A percentile compares a stretch with the other conserved stretches of the same genome.
Evolutionary conservation across 1,140 invertebrate genomes (phyloP).

Genomic region (Listronotus oregonensis): DNA sequence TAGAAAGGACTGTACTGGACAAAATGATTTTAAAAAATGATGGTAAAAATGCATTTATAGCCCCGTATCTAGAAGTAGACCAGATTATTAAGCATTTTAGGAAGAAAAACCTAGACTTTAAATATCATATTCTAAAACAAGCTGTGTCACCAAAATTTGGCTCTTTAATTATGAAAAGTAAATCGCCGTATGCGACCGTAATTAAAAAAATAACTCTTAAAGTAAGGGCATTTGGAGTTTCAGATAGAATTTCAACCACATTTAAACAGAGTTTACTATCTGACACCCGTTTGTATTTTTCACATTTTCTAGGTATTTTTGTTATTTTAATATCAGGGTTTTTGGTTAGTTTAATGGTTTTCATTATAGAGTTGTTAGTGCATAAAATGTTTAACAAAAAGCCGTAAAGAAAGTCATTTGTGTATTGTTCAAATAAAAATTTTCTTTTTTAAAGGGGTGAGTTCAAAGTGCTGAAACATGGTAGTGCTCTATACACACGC

Average conservation of each 20-base stretch:
- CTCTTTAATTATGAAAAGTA: neutral
- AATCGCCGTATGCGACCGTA: neutral
- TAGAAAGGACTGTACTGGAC: neutral
- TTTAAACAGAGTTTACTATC: too few species aligned
- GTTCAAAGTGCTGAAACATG: too few species aligned
- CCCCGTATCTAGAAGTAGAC: neutral
- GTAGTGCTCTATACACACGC: too few species aligned
- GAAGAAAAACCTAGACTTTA: neutral
- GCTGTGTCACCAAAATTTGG: neutral
- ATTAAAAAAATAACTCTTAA: neutral
- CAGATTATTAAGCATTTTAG: neutral
- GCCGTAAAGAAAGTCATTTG: too few species aligned
- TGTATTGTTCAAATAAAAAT: too few species aligned
- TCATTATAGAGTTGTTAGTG: too few species aligned
- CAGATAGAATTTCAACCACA: neutral
- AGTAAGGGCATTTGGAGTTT: neutral
- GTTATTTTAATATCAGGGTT: too few species aligned
- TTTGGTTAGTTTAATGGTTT: too few species aligned
- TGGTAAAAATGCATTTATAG: neutral
- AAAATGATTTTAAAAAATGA: neutral
- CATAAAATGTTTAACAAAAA: too few species aligned
- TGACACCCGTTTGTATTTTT: too few species aligned
- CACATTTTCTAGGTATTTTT: too few species aligned
- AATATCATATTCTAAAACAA: neutral
- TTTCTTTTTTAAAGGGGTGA: too few species aligned